Percentiles rank a stretch among this genome's conserved stretches.
Conservation (phyloP, 1,140 invertebrate genomes). For the Nephotettix cincticeps region DNA sequence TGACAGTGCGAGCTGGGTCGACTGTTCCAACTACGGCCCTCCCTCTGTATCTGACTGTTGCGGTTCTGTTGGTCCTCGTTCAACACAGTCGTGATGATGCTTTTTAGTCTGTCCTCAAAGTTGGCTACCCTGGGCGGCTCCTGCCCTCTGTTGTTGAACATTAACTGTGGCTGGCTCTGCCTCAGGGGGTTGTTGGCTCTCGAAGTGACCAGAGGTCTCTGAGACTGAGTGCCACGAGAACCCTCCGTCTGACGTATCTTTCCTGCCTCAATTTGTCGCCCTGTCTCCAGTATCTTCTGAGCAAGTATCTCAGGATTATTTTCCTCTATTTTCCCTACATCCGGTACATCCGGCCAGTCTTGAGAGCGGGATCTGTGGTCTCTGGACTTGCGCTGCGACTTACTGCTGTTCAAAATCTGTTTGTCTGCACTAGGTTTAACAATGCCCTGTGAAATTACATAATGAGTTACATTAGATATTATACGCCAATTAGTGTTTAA, state of each 20-base stretch:
- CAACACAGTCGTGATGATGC: constrained; percentile 85
- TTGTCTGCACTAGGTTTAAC: constrained; percentile 14
- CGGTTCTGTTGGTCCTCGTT: constrained; percentile 76
- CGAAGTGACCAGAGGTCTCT: neutral
- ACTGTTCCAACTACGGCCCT: constrained; percentile 37
- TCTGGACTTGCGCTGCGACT: constrained; percentile 58
- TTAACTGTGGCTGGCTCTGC: neutral
- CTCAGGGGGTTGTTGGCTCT: constrained; percentile 11
- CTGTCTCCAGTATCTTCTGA: constrained; percentile 85
- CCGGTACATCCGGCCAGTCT: constrained; percentile 88
- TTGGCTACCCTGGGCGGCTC: constrained; percentile 82
- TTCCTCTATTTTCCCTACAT: constrained; percentile 86
- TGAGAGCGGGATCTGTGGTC: constrained; percentile 76
- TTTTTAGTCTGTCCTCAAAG: constrained; percentile 89
- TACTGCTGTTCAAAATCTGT: constrained; percentile 10
- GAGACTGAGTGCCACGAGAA: neutral
- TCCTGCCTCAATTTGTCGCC: constrained; percentile 80
- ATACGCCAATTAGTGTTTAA: no score
- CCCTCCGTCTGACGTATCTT: constrained; percentile 51
- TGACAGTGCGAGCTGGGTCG: neutral
- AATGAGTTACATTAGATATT: no score
- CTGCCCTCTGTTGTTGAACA: constrained; percentile 52
- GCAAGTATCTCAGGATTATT: constrained; percentile 87
- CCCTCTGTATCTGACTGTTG: constrained; percentile 48
- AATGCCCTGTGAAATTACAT: constrained; percentile 14